These are phyloP conservation scores for Papilio elwesi DNA, from an alignment of 2,888 invertebrate species.

Conservation along the genomic window DNA sequence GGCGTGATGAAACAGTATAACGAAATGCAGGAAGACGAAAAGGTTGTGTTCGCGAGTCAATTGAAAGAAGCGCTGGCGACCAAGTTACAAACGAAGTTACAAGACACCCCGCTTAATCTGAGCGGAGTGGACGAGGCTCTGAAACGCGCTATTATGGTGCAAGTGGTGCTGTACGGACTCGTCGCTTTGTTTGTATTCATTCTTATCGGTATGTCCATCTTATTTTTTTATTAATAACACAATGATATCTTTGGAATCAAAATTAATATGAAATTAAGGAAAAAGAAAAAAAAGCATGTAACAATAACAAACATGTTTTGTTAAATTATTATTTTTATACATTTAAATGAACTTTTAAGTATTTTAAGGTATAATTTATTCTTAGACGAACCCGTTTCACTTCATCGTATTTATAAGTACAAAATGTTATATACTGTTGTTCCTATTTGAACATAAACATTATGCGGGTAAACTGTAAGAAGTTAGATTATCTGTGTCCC, in stretches of 20 bases:
- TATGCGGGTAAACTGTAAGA: too few relatives aligned
- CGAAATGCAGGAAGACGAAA: constrained; percentile 63
- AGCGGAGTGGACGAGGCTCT: constrained; percentile 65
- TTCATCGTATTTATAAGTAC: too few relatives aligned
- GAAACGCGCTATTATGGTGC: constrained; percentile 58
- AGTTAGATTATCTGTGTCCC: too few relatives aligned
- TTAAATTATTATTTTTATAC: too few relatives aligned
- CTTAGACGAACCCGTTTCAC: too few relatives aligned
- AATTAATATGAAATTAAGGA: not conserved
- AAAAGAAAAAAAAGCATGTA: not conserved
- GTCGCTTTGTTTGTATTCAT: constrained; percentile 50
- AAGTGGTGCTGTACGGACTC: constrained; percentile 60
- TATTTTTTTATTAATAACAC: constrained; percentile 1
- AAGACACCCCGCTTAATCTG: constrained; percentile 59
- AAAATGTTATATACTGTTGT: too few relatives aligned
- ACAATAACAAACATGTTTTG: too few relatives aligned
- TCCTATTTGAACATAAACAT: too few relatives aligned
- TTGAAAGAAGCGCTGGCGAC: constrained; percentile 66
- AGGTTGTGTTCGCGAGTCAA: constrained; percentile 61
- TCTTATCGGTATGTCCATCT: constrained; percentile 49
- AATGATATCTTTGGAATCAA: not conserved
- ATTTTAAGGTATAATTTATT: too few relatives aligned
- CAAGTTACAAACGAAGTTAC: constrained; percentile 59
- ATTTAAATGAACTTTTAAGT: too few relatives aligned
- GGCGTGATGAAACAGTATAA: constrained; percentile 62